Evolutionary conservation across 64 coral and sea anemone species (phyloP).

Genomic region (Montipora foliosa): DNA sequence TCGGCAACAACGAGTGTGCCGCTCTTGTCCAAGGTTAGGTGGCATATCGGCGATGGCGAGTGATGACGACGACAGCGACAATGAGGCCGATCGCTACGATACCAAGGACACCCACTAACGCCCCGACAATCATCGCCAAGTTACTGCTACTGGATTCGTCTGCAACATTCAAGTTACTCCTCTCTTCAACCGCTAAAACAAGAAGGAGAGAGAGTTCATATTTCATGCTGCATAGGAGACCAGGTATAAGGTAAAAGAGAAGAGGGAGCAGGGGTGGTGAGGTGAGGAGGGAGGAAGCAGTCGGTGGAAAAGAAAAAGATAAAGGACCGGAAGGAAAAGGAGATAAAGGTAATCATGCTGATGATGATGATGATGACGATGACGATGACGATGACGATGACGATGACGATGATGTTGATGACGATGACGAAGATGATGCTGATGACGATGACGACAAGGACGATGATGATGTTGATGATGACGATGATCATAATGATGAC

Average conservation of each 20-base stretch:
- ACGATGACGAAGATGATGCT: too few relatives aligned
- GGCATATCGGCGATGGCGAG: neutral
- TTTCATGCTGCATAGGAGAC: neutral
- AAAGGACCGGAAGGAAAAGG: neutral
- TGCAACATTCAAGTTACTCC: neutral
- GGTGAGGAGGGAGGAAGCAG: too few relatives aligned
- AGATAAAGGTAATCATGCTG: too few relatives aligned
- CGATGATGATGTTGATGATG: too few relatives aligned
- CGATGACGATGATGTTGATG: too few relatives aligned
- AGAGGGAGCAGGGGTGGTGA: neutral
- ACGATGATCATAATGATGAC: too few relatives aligned
- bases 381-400: too few relatives aligned
- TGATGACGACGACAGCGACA: neutral
- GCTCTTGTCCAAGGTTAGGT: neutral
- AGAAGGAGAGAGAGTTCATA: neutral
- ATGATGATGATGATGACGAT: neutral
- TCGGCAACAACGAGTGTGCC: neutral
- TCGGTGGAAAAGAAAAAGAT: neutral
- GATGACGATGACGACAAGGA: too few relatives aligned
- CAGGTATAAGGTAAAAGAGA: neutral
- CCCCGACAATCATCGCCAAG: constrained; percentile 22
- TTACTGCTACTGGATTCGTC: neutral
- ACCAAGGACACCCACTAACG: constrained; percentile 10
- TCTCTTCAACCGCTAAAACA: neutral
- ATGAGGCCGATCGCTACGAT: constrained; percentile 11